Percentiles rank a stretch among this genome's conserved stretches.
Conservation (phyloP, 1,140 invertebrate genomes). For the Brachionus paranguensis region DNA sequence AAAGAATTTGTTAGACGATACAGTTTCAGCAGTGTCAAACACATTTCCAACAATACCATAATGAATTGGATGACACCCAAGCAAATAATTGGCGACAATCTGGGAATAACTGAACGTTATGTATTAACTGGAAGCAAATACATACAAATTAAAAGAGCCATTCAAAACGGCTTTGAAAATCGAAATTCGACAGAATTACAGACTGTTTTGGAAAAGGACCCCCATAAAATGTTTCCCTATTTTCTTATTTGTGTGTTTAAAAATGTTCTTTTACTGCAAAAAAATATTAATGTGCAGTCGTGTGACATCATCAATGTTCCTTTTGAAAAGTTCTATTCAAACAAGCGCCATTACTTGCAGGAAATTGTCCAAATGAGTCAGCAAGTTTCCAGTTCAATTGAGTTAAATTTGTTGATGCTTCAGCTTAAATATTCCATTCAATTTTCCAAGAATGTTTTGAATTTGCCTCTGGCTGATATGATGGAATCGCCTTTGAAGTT, state of each 20-base stretch:
- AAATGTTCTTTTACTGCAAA: slow-evolving; percentile 42
- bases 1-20: slow-evolving; percentile 7
- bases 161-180: background rate
- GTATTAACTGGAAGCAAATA: slow-evolving; percentile 21
- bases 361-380: background rate
- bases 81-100: slow-evolving; percentile 23
- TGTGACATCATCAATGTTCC: background rate
- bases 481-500: background rate
- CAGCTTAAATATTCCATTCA: slow-evolving; percentile 31
- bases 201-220: background rate
- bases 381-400: background rate
- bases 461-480: slow-evolving; percentile 4
- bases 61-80: slow-evolving; percentile 42
- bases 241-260: slow-evolving; percentile 43
- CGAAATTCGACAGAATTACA: background rate
- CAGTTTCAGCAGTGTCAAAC: slow-evolving; percentile 14
- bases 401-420: background rate
- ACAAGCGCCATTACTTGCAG: background rate
- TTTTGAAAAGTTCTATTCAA: background rate
- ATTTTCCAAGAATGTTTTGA: background rate
- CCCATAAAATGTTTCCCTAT: background rate
- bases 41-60: slow-evolving; percentile 41
- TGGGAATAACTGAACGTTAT: slow-evolving; percentile 19
- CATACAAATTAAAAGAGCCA: slow-evolving; percentile 10
- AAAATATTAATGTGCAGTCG: background rate